phyloP scores from a whole-genome alignment of 2,113 vertebrate genomes.

The Pelvicachromis taeniatus region DNA sequence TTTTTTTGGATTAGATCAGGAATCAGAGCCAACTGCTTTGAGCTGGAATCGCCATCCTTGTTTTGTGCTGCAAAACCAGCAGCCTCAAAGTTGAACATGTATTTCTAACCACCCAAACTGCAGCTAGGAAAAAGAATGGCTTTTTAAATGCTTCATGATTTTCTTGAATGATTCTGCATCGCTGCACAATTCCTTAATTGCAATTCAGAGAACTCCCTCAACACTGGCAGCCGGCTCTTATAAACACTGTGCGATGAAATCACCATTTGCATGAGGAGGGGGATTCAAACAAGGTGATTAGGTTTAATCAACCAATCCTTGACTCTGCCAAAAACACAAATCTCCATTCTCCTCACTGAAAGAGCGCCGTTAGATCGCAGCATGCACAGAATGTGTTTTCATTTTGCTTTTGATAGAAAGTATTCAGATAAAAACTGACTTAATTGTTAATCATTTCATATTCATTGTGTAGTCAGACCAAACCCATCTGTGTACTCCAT shows the following conservation, averaged over 20 bases:
- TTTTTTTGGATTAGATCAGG: background rate
- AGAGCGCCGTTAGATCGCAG: background rate
- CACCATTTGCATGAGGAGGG: slow-evolving; percentile 1
- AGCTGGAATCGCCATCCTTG: background rate
- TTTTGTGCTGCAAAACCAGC: background rate
- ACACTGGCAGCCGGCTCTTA: background rate
- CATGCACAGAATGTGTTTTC: background rate
- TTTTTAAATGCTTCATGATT: slow-evolving; percentile 2
- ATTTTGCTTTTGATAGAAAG: background rate
- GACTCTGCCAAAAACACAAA: background rate
- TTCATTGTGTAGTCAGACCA: background rate
- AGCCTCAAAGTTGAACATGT: background rate
- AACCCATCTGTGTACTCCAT: background rate
- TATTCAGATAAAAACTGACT: background rate
- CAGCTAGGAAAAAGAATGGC: background rate
- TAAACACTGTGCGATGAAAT: background rate
- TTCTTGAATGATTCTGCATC: background rate
- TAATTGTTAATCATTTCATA: background rate
- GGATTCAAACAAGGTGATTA: slow-evolving; percentile 7
- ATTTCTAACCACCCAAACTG: background rate
- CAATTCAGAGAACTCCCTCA: slow-evolving; percentile 11
- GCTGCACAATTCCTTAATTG: slow-evolving; percentile 3
- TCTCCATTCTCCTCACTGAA: background rate
- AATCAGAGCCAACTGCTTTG: background rate
- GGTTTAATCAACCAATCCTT: background rate